Percentiles rank a stretch among this genome's conserved stretches.
Conservation (phyloP, 2,888 invertebrate species). For the Cosmia pyralina region DNA sequence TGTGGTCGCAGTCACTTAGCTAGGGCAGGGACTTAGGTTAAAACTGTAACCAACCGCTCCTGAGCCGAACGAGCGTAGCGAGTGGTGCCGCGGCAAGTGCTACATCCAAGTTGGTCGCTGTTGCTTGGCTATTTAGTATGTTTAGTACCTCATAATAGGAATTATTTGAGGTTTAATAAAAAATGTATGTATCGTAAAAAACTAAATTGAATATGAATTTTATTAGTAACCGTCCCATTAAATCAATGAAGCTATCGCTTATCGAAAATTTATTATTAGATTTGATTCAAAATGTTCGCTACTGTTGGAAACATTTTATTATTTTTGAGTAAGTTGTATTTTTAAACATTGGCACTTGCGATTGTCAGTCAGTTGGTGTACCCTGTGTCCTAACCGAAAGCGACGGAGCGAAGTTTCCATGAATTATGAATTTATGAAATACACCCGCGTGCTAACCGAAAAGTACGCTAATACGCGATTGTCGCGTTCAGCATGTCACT, state of each 20-base stretch:
- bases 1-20: background rate
- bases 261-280: slow-evolving; percentile 20
- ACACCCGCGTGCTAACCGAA: no score
- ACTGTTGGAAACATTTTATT: slow-evolving; percentile 32
- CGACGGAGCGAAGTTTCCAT: background rate
- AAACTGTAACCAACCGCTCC: no score
- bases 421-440: background rate
- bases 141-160: no score
- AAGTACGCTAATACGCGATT: background rate
- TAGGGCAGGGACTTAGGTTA: no score
- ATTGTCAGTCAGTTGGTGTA: background rate
- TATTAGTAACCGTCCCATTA: background rate
- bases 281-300: slow-evolving; percentile 39
- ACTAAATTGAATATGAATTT: background rate
- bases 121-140: no score
- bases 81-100: no score
- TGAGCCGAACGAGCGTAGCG: no score
- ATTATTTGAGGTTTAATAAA: background rate
- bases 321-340: slow-evolving; percentile 29
- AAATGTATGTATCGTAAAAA: slow-evolving; percentile 4
- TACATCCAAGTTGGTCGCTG: no score
- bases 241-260: background rate
- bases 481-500: background rate
- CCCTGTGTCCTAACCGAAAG: background rate
- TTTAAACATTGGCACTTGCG: background rate